These are phyloP conservation scores for Dynastes grantii DNA, from an alignment of 2,888 invertebrate genomes.

Conservation along the genomic window DNA sequence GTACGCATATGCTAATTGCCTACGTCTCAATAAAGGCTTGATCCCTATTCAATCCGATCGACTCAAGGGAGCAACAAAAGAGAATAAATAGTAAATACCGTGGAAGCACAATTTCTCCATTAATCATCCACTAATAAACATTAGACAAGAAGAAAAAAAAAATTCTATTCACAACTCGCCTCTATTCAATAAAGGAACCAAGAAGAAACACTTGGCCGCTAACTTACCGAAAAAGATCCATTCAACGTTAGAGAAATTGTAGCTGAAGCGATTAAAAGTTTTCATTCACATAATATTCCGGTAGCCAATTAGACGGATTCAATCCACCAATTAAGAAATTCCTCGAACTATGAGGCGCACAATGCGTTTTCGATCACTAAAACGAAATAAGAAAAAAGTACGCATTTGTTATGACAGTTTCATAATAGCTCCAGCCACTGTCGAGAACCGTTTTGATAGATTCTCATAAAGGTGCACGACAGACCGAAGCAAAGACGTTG, in stretches of 20 bases:
- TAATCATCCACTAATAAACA: constrained; percentile 50
- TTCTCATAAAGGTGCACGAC: not conserved
- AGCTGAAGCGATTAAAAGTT: constrained; percentile 49
- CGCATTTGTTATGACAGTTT: constrained; percentile 58
- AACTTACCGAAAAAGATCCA: constrained; percentile 50
- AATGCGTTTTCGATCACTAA: constrained; percentile 54
- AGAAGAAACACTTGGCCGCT: constrained; percentile 49
- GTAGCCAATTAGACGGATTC: constrained; percentile 60
- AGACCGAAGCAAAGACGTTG: not conserved
- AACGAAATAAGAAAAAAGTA: constrained; percentile 30
- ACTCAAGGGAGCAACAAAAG: not conserved
- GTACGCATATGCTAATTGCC: constrained; percentile 9
- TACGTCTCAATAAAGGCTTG: constrained; percentile 9
- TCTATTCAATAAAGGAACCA: constrained; percentile 28
- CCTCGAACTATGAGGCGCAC: constrained; percentile 53
- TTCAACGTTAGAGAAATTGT: constrained; percentile 49
- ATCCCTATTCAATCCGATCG: constrained; percentile 12
- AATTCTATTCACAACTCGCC: constrained; percentile 34
- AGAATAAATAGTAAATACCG: constrained; percentile 25
- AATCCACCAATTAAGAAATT: constrained; percentile 61
- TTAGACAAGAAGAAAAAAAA: constrained; percentile 34
- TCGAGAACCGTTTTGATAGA: constrained; percentile 29
- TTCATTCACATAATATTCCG: constrained; percentile 53
- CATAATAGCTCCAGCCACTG: constrained; percentile 52
- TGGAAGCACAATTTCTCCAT: constrained; percentile 39